These are phyloP conservation scores for Sphaeridia pumilis DNA, from an alignment of 2,888 invertebrate genomes.

Conservation along the genomic window DNA sequence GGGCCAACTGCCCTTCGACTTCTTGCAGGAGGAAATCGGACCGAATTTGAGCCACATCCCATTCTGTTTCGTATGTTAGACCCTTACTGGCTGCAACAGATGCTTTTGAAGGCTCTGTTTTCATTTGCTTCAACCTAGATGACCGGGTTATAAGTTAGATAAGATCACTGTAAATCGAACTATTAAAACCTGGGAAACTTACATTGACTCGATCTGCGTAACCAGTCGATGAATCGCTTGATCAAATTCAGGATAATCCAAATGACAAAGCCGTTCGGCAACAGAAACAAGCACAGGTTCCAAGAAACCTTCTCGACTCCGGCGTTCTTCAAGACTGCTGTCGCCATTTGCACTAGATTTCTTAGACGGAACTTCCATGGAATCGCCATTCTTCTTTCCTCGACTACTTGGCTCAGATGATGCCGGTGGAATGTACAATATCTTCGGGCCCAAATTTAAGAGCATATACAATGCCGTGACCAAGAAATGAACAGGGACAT, in stretches of 20 bases:
- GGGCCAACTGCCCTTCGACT: slow-evolving; percentile 32
- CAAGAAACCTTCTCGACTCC: slow-evolving; percentile 11
- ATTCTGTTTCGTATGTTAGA: slow-evolving; percentile 20
- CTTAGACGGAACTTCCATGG: neutral
- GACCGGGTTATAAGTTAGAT: no score
- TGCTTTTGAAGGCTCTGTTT: slow-evolving; percentile 6
- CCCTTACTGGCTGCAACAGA: neutral
- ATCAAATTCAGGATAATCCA: slow-evolving; percentile 35
- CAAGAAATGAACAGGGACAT: slow-evolving; percentile 59
- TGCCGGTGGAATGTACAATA: slow-evolving; percentile 18
- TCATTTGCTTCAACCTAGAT: slow-evolving; percentile 17
- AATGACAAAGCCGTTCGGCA: slow-evolving; percentile 36
- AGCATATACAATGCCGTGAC: slow-evolving; percentile 58
- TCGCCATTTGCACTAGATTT: neutral
- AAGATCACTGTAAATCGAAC: neutral
- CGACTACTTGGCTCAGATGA: slow-evolving; percentile 4
- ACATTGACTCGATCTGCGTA: slow-evolving; percentile 36
- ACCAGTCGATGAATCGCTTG: slow-evolving; percentile 34
- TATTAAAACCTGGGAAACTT: slow-evolving; percentile 9
- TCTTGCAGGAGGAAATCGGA: slow-evolving; percentile 33
- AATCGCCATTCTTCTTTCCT: neutral
- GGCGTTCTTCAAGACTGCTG: neutral
- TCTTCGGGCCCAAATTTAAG: slow-evolving; percentile 38
- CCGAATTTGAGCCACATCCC: slow-evolving; percentile 29
- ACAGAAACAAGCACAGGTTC: slow-evolving; percentile 33